Base-by-base conservation (phyloP, 2,888 invertebrate species). In the Drosophila greeni region DNA sequence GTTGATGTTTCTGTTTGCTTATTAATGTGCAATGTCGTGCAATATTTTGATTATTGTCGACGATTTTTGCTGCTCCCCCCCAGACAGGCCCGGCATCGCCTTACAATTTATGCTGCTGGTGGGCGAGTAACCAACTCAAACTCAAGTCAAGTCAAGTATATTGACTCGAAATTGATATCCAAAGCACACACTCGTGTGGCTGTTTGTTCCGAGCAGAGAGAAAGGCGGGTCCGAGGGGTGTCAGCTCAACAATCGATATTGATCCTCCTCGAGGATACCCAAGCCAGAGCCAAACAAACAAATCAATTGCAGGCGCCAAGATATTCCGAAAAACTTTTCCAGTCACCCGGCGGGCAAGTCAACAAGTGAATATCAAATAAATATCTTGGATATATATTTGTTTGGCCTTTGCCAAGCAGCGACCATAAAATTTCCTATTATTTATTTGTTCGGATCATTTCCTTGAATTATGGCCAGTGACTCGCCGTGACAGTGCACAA, bases 1-100 rank as follows among this genome's bases (percentile, higher is more conserved):
- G 26, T 64, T 45, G 43, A 14, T 43, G 53, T 34, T 45, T 47
- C 37, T 42, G 37, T 51, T 52, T 59, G 47, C 62, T 75, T 81
- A 70, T 72, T 76, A 79, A 78, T 78, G 76, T 78, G 82, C 78
- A 82, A 73, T 74, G 75, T 66, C 61, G 66, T 76, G 80, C 78
- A 82, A 79, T 82, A 82, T 79, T 76, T 76, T 79, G 70, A 76
- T 79, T 78, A 74, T 74, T 79, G 74, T 76, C 66, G 71, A 66
- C 71, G 54, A 48, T 56, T 66, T 70, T 39, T 34, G 18, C 14
- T 6, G 12, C 20, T 18, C 5, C 39, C 34, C 31, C 39, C 23
- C 29, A 51, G 57, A 39, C 59, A 43, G 14, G 48, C 61, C 23
- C 48, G 82, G 78, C 67, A 75, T 82, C 75, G 55, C 48, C 62